Evolutionary conservation across 1,140 invertebrate genomes (phyloP), one percentile per base, ranked within the genome.

Genomic region (Drosophila azteca): DNA sequence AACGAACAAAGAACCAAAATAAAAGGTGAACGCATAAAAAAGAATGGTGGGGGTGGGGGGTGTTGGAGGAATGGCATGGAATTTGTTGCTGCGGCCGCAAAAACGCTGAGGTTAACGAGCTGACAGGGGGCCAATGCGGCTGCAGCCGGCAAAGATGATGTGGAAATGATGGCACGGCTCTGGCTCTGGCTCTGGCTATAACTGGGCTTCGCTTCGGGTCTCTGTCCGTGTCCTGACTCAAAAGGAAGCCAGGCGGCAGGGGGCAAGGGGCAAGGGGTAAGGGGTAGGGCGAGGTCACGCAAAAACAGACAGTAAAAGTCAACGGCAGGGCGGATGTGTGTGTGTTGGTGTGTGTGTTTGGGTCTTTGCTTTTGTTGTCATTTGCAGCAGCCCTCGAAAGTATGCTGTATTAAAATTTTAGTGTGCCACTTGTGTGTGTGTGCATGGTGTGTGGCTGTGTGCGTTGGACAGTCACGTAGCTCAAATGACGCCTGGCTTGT

Each of bases 391-490:
- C 75, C 77, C 65, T 59, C 65, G 62, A 83, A 87, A 87, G 79
- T 87, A 87, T 88, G 83, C 83, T 83, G 71, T 87, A 87, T 87
- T 87, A 88, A 87, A 88, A 87, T 87, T 87, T 81, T 88, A 87
- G 75, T 87, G 83, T 82, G 79, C 85, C 83, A 87, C 88, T 82
- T 87, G 83, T 82, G 77, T 60, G 62, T 78, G 60, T 63, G 35
- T 67, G 49, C 22, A 51, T 45, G 55, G 55, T 49, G 63, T 49
- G 39, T 64, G 51, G 61, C 45, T 45, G 31, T 65, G 61, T 63
- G 41, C 54, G 57, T 62, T 50, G 62, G 44, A 15, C 46, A 63
- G 50, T 77, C 80, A 75, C 71, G 70, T 79, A 76, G 59, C 79
- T 26, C 49, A 51, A 26, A 22, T 11, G 70, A 65, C 64, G 61